These are phyloP conservation scores for Theretra japonica DNA, from an alignment of 2,888 invertebrate species.

Conservation along the genomic window DNA sequence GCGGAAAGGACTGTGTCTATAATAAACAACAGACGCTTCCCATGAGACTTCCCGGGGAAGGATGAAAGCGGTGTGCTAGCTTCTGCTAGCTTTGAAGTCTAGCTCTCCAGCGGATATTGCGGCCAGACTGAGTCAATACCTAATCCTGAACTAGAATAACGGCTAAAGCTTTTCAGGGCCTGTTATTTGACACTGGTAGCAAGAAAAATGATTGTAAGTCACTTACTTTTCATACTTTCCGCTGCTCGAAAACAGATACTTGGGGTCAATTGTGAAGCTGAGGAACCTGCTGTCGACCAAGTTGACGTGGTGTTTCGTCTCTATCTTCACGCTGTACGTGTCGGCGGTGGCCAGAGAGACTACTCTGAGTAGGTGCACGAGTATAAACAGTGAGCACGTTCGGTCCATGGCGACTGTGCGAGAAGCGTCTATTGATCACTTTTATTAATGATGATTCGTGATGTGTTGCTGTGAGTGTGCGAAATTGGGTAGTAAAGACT, in stretches of 20 bases:
- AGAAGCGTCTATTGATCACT: conserved; percentile 29
- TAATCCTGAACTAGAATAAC: no score
- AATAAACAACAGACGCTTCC: no score
- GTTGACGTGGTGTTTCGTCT: conserved; percentile 86
- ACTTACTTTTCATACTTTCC: conserved; percentile 66
- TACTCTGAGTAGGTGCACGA: conserved; percentile 38
- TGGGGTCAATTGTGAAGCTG: conserved; percentile 90
- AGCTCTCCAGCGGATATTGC: no score
- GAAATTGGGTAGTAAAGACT: neutral
- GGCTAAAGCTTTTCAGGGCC: no score
- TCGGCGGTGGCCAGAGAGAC: conserved; percentile 53
- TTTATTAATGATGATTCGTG: conserved; percentile 48
- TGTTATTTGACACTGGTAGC: no score
- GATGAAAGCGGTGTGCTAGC: no score
- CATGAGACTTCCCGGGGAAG: no score
- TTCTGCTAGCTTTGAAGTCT: no score
- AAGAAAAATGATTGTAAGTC: no score
- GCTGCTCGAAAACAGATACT: conserved; percentile 79
- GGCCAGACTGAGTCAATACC: no score
- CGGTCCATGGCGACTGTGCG: conserved; percentile 24
- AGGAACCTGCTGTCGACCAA: conserved; percentile 88
- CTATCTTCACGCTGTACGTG: conserved; percentile 84
- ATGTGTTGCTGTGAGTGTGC: neutral
- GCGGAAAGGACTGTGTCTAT: neutral
- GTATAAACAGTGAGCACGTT: conserved; percentile 33